Evolutionary conservation across 2,797 vertebrate genomes (phyloP).

Genomic region (Chaetophractus vellerosus): DNA sequence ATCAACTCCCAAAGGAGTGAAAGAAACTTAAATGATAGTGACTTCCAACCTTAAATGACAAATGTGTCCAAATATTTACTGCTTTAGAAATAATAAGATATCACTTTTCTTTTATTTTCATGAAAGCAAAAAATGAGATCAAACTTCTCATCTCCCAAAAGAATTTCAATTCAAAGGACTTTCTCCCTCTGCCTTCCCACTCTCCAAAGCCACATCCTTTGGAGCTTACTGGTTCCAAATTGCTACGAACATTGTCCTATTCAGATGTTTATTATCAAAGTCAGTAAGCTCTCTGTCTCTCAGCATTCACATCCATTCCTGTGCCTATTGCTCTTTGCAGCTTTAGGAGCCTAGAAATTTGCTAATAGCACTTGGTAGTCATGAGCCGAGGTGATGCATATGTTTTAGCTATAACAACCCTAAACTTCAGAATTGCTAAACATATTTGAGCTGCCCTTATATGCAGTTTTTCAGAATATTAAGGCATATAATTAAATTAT

Average conservation of each 20-base stretch:
- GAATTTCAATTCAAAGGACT: neutral
- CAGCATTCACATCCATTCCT: neutral
- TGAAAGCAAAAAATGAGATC: slow-evolving; percentile 51
- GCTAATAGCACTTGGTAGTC: neutral
- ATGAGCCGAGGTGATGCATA: neutral
- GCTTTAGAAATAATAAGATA: slow-evolving; percentile 31
- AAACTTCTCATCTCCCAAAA: neutral
- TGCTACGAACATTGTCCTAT: neutral
- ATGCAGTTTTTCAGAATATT: slow-evolving; percentile 66
- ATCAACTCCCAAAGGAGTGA: neutral
- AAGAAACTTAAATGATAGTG: neutral
- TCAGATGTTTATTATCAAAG: neutral
- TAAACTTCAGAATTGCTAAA: neutral
- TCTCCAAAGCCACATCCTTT: neutral
- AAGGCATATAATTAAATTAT: slow-evolving; percentile 79
- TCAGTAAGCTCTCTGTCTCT: neutral
- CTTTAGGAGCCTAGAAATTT: neutral
- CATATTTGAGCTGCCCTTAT: slow-evolving; percentile 8
- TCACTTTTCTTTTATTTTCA: slow-evolving; percentile 10
- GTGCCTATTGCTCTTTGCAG: neutral
- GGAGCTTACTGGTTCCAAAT: neutral
- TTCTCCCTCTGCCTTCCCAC: neutral
- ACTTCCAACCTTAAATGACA: neutral
- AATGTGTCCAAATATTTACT: neutral
- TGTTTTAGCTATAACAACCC: neutral